Evolutionary conservation across 2,113 vertebrate genomes (phyloP).

Genomic region (Enhydra lutris): DNA sequence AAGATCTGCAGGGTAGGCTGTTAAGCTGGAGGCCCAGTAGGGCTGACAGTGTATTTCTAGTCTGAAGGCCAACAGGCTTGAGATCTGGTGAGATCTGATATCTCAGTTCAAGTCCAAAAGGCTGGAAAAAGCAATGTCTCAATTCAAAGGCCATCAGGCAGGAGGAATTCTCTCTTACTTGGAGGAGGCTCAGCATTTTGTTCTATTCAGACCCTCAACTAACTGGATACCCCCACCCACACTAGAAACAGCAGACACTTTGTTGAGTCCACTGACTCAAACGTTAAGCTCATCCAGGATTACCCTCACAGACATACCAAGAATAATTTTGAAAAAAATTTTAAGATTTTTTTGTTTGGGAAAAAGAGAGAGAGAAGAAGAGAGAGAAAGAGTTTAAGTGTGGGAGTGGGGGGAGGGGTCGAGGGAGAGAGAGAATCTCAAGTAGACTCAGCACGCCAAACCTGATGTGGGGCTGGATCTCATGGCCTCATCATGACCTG

Average conservation of each 20-base stretch:
- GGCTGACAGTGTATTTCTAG: fast-evolving
- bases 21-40: not conserved
- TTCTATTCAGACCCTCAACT: not conserved
- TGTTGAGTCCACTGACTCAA: not conserved
- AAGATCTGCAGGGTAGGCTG: not conserved
- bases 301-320: not conserved
- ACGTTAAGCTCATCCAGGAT: not conserved
- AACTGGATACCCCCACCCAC: not conserved
- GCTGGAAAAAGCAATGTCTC: not conserved
- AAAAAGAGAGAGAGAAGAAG: not conserved
- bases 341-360: not conserved
- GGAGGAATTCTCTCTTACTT: not conserved
- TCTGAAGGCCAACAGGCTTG: too few relatives aligned
- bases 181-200: not conserved
- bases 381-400: not conserved
- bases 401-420: not conserved
- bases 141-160: not conserved
- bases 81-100: not conserved
- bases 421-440: not conserved
- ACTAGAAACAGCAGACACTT: not conserved
- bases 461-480: not conserved
- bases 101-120: not conserved
- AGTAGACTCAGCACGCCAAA: not conserved
- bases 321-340: not conserved
- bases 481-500: not conserved